These are phyloP conservation scores for Carpatolechia fugitivella DNA, from an alignment of 2,888 invertebrate species.

Conservation along the genomic window DNA sequence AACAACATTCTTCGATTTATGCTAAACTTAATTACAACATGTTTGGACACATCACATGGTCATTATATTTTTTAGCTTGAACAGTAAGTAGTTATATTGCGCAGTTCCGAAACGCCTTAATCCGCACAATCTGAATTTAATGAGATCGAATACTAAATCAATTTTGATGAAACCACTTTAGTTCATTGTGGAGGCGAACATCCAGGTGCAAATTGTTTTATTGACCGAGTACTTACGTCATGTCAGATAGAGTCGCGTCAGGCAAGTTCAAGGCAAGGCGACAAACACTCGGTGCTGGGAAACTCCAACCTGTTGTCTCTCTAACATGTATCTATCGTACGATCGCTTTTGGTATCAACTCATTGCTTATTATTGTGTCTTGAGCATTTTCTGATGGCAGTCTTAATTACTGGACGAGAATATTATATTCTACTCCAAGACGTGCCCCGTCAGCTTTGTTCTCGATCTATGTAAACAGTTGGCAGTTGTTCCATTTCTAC, in stretches of 20 bases:
- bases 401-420: constrained; percentile 1
- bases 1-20: constrained; percentile 7
- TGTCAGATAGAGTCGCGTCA: constrained; percentile 29
- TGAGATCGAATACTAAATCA: constrained; percentile 23
- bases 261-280: constrained; percentile 69
- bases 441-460: background rate
- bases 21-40: constrained; percentile 5
- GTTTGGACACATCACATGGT: background rate
- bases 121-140: constrained; percentile 28
- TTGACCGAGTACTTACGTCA: constrained; percentile 70
- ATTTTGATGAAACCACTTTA: constrained; percentile 18
- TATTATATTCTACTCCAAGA: background rate
- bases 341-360: background rate
- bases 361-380: background rate
- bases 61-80: constrained; percentile 1
- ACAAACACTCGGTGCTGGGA: constrained; percentile 28
- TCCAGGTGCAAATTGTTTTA: constrained; percentile 61
- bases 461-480: constrained; percentile 55
- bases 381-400: background rate
- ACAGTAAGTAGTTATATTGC: constrained; percentile 8
- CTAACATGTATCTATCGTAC: background rate
- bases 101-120: constrained; percentile 20
- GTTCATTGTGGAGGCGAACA: constrained; percentile 40
- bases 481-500: constrained; percentile 46
- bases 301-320: constrained; percentile 28